Evolutionary conservation across 1,140 invertebrate genomes (phyloP).

Genomic region (Achroia grisella): DNA sequence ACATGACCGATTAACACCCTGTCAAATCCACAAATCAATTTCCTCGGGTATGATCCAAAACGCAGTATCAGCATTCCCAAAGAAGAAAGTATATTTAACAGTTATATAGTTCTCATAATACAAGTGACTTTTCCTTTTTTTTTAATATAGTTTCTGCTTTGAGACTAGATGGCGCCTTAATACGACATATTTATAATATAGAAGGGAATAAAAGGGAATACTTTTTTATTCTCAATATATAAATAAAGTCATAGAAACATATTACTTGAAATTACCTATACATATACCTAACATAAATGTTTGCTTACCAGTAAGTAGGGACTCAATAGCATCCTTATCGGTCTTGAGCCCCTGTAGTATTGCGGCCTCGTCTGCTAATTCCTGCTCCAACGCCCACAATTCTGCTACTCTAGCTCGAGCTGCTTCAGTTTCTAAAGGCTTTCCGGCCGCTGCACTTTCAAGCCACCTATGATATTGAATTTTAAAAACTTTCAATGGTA

Average conservation of each 20-base stretch:
- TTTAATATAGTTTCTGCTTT: too few species aligned
- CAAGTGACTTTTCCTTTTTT: background rate
- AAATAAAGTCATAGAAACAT: background rate
- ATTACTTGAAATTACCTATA: background rate
- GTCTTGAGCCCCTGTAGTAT: constrained; percentile 88
- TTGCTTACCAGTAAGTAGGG: constrained; percentile 49
- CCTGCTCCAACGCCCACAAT: constrained; percentile 87
- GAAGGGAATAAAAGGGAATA: too few species aligned
- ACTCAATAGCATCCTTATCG: constrained; percentile 90
- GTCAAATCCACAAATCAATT: too few species aligned
- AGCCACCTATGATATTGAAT: constrained; percentile 50
- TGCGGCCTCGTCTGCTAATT: constrained; percentile 90
- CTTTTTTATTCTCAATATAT: background rate
- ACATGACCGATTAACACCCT: too few species aligned
- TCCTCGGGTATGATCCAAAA: too few species aligned
- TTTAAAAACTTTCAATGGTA: too few species aligned
- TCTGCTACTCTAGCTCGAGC: constrained; percentile 79
- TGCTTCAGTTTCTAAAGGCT: constrained; percentile 60
- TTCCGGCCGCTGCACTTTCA: constrained; percentile 59
- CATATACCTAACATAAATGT: too few species aligned
- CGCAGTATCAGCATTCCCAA: too few species aligned
- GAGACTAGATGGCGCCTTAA: too few species aligned
- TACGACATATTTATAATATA: too few species aligned
- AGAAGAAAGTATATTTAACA: too few species aligned
- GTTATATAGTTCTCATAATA: background rate